Evolutionary conservation across 35 echinoderm and acorn worm species (phyloP), one percentile per base, ranked within the genome.

Genomic region (Eucidaris tribuloides): DNA sequence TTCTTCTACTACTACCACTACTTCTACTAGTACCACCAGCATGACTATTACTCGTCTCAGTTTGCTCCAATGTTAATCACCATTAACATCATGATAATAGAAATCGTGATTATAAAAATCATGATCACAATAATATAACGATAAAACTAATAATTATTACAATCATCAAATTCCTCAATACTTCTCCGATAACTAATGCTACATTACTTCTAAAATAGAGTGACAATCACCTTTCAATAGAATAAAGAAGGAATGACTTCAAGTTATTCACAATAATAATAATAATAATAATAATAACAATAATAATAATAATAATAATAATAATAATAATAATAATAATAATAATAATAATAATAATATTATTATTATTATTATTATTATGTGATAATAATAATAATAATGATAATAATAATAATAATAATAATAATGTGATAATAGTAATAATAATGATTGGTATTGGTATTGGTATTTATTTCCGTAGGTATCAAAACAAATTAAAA

Each of bases 241-340:
- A 55, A n/a, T n/a, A n/a, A n/a, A n/a, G n/a, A n/a, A n/a, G n/a
- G n/a, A n/a, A n/a, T n/a, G n/a, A n/a, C n/a, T n/a, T n/a, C n/a
- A n/a, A n/a, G n/a, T n/a, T n/a, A n/a, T n/a, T n/a, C n/a, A n/a
- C n/a, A n/a, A n/a, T 55, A 55, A 55, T 55, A 55, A 55, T 55
- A 55, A 55, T 55, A 55, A 55, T 55, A 55, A 55, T 55, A 55
- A 55, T 55, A 55, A 55, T 55, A 55, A 55, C 22, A 55, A 55
- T 55, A 55, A 55, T 55, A 55, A 55, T 55, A 55, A 55, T 55
- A 55, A 55, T 55, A 55, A 55, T 55, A 55, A 55, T 55, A 55
- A 55, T 55, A 55, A 55, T 55, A 55, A 55, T 55, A 55, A 55
- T 55, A 55, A 55, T 55, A 55, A 55, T 55, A 55, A 55, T 55